Evolutionary conservation across 2,797 vertebrate genomes (phyloP).

Genomic region (Mycteria americana): DNA sequence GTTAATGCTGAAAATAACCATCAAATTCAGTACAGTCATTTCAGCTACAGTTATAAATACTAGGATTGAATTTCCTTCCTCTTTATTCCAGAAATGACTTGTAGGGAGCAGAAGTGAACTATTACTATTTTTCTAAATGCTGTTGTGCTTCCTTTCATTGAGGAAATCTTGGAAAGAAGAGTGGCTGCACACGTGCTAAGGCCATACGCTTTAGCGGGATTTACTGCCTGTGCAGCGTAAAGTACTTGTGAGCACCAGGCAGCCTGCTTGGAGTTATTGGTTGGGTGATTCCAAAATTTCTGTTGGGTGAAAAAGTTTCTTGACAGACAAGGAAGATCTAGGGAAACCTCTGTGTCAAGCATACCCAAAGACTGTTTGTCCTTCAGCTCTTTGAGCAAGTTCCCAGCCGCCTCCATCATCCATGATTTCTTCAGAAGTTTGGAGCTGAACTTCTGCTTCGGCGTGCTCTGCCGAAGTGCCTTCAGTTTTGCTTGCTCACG

Average conservation of each 20-base stretch:
- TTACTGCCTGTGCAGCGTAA: rapidly evolving
- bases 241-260: neutral
- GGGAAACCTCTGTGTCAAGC: neutral
- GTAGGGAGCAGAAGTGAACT: neutral
- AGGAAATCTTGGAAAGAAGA: neutral
- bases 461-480: neutral
- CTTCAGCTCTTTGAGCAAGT: neutral
- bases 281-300: neutral
- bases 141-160: neutral
- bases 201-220: neutral
- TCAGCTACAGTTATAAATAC: neutral
- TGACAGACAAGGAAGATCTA: neutral
- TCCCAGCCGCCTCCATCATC: neutral
- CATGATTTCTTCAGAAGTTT: neutral
- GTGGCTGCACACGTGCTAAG: neutral
- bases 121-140: neutral
- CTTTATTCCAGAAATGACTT: neutral
- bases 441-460: neutral
- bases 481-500: neutral
- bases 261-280: neutral
- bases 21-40: neutral
- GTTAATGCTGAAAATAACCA: neutral
- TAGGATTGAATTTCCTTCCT: neutral
- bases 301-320: neutral
- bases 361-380: neutral